Evolutionary conservation across 2,888 invertebrate species (phyloP).

Genomic region (Pheosia gnoma): DNA sequence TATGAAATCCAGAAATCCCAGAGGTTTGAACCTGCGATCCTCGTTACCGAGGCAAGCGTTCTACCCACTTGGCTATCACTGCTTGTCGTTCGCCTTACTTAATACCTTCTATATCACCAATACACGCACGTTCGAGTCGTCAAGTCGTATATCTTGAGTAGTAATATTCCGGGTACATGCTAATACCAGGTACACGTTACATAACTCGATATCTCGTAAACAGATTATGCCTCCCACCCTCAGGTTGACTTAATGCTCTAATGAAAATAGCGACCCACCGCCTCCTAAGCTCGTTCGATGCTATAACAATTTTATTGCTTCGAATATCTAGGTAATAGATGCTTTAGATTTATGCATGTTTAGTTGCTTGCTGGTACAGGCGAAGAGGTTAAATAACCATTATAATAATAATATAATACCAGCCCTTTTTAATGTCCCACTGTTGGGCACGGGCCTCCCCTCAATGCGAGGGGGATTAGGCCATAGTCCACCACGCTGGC

Average conservation of each 20-base stretch:
- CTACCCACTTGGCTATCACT: too few species aligned
- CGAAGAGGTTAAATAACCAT: not conserved
- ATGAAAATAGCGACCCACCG: slow-evolving; percentile 60
- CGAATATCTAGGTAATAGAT: slow-evolving; percentile 42
- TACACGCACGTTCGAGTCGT: slow-evolving; percentile 4
- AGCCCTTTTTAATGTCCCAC: too few species aligned
- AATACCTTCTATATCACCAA: not conserved
- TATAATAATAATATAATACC: too few species aligned
- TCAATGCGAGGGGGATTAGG: too few species aligned
- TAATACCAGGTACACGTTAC: slow-evolving; percentile 58
- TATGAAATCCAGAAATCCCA: too few species aligned
- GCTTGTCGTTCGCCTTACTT: not conserved
- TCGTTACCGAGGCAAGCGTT: too few species aligned
- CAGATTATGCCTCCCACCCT: slow-evolving; percentile 63
- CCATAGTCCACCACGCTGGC: too few species aligned
- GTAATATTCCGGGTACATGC: slow-evolving; percentile 45
- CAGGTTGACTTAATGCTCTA: slow-evolving; percentile 67
- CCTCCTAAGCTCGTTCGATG: slow-evolving; percentile 35
- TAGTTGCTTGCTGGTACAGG: not conserved
- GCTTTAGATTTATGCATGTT: slow-evolving; percentile 32
- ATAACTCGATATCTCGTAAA: slow-evolving; percentile 70
- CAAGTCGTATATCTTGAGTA: slow-evolving; percentile 8
- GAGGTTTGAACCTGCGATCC: too few species aligned
- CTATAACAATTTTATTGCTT: slow-evolving; percentile 57
- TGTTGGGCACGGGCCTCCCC: too few species aligned